These are phyloP conservation scores for Turnix velox DNA, from an alignment of 2,113 vertebrate species.

Conservation along the genomic window DNA sequence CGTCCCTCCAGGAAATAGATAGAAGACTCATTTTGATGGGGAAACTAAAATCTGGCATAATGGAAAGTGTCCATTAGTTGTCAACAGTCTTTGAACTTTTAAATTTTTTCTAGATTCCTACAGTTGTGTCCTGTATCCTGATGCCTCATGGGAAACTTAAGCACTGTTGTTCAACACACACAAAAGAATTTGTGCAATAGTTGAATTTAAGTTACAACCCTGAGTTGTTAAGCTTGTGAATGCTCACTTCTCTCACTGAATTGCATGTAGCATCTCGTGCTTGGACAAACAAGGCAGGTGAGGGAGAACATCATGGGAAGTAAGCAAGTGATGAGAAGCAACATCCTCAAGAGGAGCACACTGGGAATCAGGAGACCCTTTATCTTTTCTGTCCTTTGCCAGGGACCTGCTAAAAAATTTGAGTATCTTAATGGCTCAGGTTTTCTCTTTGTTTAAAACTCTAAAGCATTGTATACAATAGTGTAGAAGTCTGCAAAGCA, in stretches of 20 bases:
- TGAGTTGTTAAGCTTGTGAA: background rate
- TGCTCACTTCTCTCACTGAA: background rate
- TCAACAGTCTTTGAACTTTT: background rate
- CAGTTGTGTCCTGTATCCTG: background rate
- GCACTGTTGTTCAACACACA: fast-evolving
- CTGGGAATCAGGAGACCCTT: background rate
- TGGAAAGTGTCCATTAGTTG: background rate
- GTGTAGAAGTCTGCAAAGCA: background rate
- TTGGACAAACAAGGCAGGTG: background rate
- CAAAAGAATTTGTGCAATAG: background rate
- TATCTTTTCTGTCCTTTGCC: background rate
- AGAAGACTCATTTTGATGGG: background rate
- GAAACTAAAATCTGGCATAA: background rate
- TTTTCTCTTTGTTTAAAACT: background rate
- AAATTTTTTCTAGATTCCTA: background rate
- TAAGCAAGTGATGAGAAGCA: background rate
- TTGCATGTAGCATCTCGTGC: background rate
- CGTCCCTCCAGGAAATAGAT: background rate
- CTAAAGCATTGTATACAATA: background rate
- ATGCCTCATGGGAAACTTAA: background rate
- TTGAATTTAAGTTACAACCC: background rate
- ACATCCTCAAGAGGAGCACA: background rate
- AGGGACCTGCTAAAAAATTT: background rate
- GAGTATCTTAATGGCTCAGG: background rate
- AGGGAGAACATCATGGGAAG: background rate